Base-by-base conservation (phyloP, 1,140 invertebrate species). In the Atopsyche davidsoni region DNA sequence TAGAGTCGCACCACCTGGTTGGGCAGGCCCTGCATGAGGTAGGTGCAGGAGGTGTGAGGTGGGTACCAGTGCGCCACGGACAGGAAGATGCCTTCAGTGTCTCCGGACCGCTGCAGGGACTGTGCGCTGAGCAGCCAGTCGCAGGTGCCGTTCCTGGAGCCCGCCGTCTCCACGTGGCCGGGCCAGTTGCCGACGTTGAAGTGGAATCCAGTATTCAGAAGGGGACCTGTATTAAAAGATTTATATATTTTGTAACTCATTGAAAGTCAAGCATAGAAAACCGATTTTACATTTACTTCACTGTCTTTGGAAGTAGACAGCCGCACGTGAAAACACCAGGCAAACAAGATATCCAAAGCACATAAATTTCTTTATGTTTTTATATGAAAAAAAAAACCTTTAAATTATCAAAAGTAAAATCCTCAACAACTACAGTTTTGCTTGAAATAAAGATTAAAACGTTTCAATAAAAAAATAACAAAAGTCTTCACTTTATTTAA, bases 121-220 rank as follows among this genome's bases (percentile, higher is more conserved):
- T 89, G 83, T 45, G 86, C 88, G 43, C 85, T 89, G 11, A 92
- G 73, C 11, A 89, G 68, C 89, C 89, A 92, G 64, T 90, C 85
- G 65, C 89, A 92, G 25, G 85, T 87, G 4, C 86, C 88, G 47
- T 90, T 89, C 53, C 82, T 81, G 1, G 84, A 85, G 0, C 89
- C 89, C 1, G 86, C 83, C 0, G 87, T 88, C 58, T 93, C 87
- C 43, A 91, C 87, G 63, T 92, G 87, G 2, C 89, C 89, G 1
- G 89, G 89, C 88, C 88, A 92, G 66, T 90, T 92, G 38, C 89
- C 89, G 16, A 92, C 89, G 69, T 92, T 92, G 73, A 94, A 93
- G 65, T 92, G 89, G 63, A 94, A 94, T 1, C 90, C 90, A 0
- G 89, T 92, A 64, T 91, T 92, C 9, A 94, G 73, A 10, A 94